These are phyloP conservation scores for Drosophila sucinea DNA, from an alignment of 1,140 invertebrate genomes.

Conservation along the genomic window DNA sequence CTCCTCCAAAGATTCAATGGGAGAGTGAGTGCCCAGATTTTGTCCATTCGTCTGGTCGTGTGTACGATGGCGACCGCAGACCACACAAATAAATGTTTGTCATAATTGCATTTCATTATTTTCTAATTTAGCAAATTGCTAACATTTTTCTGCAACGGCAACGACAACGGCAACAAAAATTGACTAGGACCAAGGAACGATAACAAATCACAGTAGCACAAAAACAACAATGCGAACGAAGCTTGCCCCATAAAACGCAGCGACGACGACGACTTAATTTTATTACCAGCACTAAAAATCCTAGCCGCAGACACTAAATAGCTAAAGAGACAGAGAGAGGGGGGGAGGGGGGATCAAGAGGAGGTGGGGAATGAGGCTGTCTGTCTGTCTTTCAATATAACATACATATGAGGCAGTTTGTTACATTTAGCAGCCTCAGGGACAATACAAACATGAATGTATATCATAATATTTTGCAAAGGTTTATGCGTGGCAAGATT, in stretches of 20 bases:
- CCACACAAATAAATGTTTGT: constrained; percentile 80
- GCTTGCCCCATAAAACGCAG: constrained; percentile 64
- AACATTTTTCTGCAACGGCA: constrained; percentile 60
- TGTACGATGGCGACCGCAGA: constrained; percentile 56
- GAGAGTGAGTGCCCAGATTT: too few species aligned
- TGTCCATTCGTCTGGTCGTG: background rate
- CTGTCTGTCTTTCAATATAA: constrained; percentile 24
- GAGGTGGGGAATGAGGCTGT: background rate
- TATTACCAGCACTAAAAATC: constrained; percentile 80
- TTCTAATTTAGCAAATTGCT: constrained; percentile 81
- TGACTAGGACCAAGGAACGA: constrained; percentile 9
- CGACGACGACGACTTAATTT: constrained; percentile 75
- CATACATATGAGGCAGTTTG: constrained; percentile 25
- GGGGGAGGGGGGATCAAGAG: constrained; percentile 24
- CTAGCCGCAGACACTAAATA: constrained; percentile 69
- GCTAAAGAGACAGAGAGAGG: background rate
- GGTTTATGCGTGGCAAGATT: constrained; percentile 1
- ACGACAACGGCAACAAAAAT: constrained; percentile 22
- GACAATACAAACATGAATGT: constrained; percentile 13
- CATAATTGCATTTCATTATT: constrained; percentile 82
- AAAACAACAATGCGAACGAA: constrained; percentile 34
- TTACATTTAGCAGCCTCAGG: constrained; percentile 18
- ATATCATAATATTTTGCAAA: background rate
- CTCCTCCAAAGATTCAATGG: constrained; percentile 31
- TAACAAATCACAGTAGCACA: constrained; percentile 49